Percentiles rank a stretch among this genome's conserved stretches.
Evolutionary conservation across 2,113 vertebrate species (phyloP).

Genomic region (Podocnemis expansa): DNA sequence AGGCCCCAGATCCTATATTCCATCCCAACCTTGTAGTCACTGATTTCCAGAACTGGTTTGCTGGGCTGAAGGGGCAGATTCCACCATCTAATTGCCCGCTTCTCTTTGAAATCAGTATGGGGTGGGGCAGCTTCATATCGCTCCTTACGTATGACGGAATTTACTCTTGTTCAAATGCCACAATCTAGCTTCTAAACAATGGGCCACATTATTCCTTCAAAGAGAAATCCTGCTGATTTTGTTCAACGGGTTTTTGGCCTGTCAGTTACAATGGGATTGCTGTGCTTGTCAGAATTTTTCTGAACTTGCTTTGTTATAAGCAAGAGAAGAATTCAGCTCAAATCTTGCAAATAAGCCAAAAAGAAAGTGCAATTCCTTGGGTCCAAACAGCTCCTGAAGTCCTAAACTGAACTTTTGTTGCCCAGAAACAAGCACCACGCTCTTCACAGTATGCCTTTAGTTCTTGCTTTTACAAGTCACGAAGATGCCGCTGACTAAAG

Average conservation of each 20-base stretch:
- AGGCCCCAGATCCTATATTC: not conserved
- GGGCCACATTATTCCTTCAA: not conserved
- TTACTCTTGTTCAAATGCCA: not conserved
- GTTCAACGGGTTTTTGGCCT: not conserved
- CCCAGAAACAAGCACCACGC: constrained; percentile 7
- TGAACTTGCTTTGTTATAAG: constrained; percentile 2
- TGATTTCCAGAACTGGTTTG: not conserved
- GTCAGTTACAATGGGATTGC: not conserved
- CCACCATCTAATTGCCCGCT: not conserved
- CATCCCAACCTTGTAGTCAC: not conserved
- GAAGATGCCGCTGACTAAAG: constrained; percentile 65
- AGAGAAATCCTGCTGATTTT: not conserved
- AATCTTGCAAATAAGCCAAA: constrained; percentile 13
- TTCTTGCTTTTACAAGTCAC: constrained; percentile 64
- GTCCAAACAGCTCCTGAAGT: not conserved
- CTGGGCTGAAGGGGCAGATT: not conserved
- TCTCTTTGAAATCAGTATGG: not conserved
- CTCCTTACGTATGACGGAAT: not conserved
- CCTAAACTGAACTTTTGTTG: constrained; percentile 38
- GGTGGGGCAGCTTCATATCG: not conserved
- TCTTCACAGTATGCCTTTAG: constrained; percentile 53
- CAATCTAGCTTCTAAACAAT: not conserved
- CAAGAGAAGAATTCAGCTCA: not conserved
- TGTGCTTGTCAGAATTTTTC: constrained; percentile 14
- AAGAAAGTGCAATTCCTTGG: constrained; percentile 24